phyloP scores from a whole-genome alignment of 37 sponge, comb jelly and placozoan genomes.

The Haliclona indistincta region DNA sequence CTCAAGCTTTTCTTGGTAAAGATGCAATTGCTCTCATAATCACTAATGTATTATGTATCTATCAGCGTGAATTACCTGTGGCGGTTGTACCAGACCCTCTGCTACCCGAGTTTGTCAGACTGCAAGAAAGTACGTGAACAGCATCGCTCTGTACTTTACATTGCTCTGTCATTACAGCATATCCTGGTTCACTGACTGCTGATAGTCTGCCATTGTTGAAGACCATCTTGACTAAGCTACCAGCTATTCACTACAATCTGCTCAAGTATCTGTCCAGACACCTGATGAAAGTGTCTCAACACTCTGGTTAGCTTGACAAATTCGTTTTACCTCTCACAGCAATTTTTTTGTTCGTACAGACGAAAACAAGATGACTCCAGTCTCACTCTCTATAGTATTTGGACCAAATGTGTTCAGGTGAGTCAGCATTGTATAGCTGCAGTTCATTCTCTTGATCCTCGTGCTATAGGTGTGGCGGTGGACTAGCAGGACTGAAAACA shows the following conservation, averaged over 20 bases:
- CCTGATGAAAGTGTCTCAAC: constrained; percentile 65
- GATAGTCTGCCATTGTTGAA: constrained; percentile 11
- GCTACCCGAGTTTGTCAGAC: constrained; percentile 24
- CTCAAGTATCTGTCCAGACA: constrained; percentile 77
- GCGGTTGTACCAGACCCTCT: constrained; percentile 63
- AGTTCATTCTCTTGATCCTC: not conserved
- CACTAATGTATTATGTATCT: no score
- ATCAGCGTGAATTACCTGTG: constrained; percentile 71
- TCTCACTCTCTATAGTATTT: constrained; percentile 92
- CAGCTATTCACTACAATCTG: constrained; percentile 45
- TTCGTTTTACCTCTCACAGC: not conserved
- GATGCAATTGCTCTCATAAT: no score
- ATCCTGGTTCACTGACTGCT: constrained; percentile 26
- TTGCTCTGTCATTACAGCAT: constrained; percentile 8
- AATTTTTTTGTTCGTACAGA: constrained; percentile 7
- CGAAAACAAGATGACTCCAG: constrained; percentile 87
- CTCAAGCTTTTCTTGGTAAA: constrained; percentile 76
- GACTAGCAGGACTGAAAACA: constrained; percentile 40
- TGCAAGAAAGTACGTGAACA: constrained; percentile 53
- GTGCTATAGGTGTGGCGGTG: constrained; percentile 42
- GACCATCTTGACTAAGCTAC: constrained; percentile 46
- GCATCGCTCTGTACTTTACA: not conserved
- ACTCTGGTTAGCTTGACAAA: constrained; percentile 11
- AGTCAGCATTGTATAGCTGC: not conserved
- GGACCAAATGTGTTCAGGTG: constrained; percentile 90